Evolutionary conservation across 2,888 invertebrate genomes (phyloP).

Genomic region (Drosophila maculinotata): DNA sequence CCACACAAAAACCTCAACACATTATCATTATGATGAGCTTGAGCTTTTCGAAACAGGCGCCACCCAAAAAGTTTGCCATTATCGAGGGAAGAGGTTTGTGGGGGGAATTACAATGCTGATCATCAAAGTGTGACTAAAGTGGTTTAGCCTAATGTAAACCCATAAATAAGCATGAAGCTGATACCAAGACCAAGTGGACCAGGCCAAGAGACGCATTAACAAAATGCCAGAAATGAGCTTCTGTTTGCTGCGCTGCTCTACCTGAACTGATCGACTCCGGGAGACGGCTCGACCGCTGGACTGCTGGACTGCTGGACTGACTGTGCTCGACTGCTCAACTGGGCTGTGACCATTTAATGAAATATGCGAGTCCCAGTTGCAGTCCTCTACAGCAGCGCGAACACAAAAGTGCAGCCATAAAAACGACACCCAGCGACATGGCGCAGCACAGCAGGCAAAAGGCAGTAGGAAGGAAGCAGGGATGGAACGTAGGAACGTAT

Average conservation of each 20-base stretch:
- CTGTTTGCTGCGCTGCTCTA: conserved; percentile 68
- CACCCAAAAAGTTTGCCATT: conserved; percentile 76
- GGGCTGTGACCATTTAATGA: conserved; percentile 71
- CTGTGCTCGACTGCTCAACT: conserved; percentile 8
- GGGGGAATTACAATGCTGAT: conserved; percentile 69
- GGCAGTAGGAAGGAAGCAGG: neutral
- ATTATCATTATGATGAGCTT: conserved; percentile 35
- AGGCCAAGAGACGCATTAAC: conserved; percentile 73
- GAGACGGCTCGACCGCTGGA: conserved; percentile 8
- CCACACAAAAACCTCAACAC: conserved; percentile 50
- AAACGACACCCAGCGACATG: conserved; percentile 76
- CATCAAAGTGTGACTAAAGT: conserved; percentile 84
- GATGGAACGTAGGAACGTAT: conserved; percentile 18
- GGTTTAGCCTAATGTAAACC: conserved; percentile 84
- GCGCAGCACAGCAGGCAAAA: conserved; percentile 48
- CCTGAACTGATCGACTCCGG: conserved; percentile 32
- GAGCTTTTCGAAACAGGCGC: conserved; percentile 50
- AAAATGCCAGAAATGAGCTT: conserved; percentile 82
- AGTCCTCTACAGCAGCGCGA: conserved; percentile 45
- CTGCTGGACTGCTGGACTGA: conserved; percentile 8
- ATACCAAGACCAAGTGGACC: conserved; percentile 51
- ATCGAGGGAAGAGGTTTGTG: conserved; percentile 30
- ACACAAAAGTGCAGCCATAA: conserved; percentile 81
- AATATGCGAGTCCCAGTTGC: conserved; percentile 71
- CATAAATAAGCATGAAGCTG: conserved; percentile 77